Percentiles rank a stretch among this genome's conserved stretches.
These are phyloP conservation scores for Gisinianus flammeolus DNA, from an alignment of 2,888 invertebrate species.

Conservation along the genomic window DNA sequence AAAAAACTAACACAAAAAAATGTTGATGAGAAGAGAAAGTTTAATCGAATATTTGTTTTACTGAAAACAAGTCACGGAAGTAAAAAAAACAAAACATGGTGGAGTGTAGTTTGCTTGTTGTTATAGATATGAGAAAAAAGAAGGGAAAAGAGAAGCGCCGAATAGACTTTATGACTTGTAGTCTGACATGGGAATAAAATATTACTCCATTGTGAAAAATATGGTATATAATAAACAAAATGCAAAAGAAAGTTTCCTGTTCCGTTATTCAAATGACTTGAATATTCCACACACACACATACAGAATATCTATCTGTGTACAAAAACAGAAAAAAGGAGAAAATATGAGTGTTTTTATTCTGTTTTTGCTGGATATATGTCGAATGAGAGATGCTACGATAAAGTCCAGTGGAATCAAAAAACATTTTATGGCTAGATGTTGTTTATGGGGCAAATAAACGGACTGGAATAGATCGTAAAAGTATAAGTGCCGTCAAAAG, in stretches of 20 bases:
- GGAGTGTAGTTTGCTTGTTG: not conserved
- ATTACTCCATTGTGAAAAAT: not conserved
- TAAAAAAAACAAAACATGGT: not conserved
- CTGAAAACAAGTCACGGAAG: no score
- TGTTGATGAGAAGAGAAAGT: no score
- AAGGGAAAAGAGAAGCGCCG: not conserved
- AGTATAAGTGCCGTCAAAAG: conserved; percentile 29
- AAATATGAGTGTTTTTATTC: not conserved
- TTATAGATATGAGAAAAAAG: not conserved
- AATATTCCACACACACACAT: not conserved
- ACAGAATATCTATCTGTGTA: no score
- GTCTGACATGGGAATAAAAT: conserved; percentile 1
- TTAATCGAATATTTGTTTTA: no score
- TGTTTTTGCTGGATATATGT: not conserved
- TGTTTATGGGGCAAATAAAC: conserved; percentile 38
- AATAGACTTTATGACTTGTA: not conserved
- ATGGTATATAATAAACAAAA: conserved; percentile 12
- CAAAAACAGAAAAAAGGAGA: not conserved
- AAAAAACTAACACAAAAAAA: no score
- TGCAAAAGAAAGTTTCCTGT: conserved; percentile 12
- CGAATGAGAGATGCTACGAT: not conserved
- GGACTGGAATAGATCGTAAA: conserved; percentile 32
- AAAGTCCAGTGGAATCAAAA: conserved; percentile 23
- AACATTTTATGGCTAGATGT: conserved; percentile 31
- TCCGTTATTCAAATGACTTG: conserved; percentile 23